Conservation (phyloP, 2,113 vertebrate genomes). For the Haliaeetus leucogaster region DNA sequence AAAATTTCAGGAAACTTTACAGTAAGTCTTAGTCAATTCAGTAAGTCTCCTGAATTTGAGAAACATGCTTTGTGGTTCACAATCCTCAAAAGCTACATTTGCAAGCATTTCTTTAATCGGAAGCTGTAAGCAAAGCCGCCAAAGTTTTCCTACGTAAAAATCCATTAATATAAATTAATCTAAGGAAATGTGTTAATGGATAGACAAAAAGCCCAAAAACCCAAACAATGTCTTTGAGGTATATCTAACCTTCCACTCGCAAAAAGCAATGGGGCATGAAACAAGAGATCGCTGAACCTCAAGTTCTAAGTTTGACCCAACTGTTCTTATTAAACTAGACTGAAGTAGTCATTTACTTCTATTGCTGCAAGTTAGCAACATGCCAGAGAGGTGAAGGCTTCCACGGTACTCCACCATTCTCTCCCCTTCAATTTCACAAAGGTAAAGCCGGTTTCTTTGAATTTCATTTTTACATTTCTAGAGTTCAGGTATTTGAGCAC, state of each 20-base stretch:
- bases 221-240: background rate
- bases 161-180: background rate
- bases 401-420: background rate
- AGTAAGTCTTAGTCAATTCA: background rate
- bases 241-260: background rate
- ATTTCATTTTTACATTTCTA: background rate
- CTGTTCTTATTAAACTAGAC: background rate
- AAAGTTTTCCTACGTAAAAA: background rate
- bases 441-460: background rate
- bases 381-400: background rate
- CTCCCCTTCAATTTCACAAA: background rate
- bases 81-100: background rate
- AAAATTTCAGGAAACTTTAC: background rate
- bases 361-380: background rate
- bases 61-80: background rate
- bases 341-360: background rate
- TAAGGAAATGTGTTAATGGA: fast-evolving
- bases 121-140: background rate
- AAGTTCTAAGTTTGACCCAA: background rate
- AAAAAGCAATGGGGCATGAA: background rate
- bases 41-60: background rate
- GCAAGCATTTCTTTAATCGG: background rate
- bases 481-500: background rate
- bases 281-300: background rate
- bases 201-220: background rate